phyloP scores from a whole-genome alignment of 2,888 invertebrate species.

The Mamestra brassicae region DNA sequence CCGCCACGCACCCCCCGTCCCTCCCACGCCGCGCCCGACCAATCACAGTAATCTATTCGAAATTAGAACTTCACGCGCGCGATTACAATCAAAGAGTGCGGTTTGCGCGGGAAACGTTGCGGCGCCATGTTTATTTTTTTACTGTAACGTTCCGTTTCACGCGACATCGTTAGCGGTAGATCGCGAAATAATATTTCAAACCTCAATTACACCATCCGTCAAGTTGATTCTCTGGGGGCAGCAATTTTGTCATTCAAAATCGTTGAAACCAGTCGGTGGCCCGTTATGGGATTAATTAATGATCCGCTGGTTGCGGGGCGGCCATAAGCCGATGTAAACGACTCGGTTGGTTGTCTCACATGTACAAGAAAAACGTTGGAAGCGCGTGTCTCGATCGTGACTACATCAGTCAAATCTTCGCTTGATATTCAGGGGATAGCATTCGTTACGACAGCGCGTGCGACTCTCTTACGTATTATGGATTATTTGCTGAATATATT shows the following conservation, averaged over 20 bases:
- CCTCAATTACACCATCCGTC: conserved; percentile 84
- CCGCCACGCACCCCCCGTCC: conserved; percentile 74
- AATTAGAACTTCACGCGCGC: conserved; percentile 83
- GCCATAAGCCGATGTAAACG: conserved; percentile 84
- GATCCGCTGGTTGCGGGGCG: conserved; percentile 71
- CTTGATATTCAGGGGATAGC: conserved; percentile 84
- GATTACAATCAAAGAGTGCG: conserved; percentile 75
- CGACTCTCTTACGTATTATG: conserved; percentile 74
- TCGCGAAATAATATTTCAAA: conserved; percentile 81
- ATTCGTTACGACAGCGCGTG: conserved; percentile 81
- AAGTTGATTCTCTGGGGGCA: conserved; percentile 74
- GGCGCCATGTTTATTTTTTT: conserved; percentile 72
- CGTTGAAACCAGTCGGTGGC: conserved; percentile 74
- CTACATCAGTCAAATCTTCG: conserved; percentile 87
- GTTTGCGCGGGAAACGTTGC: conserved; percentile 73
- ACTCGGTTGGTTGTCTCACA: conserved; percentile 71
- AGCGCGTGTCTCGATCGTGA: conserved; percentile 84
- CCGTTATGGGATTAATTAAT: conserved; percentile 86
- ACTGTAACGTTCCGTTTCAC: conserved; percentile 67
- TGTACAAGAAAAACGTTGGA: conserved; percentile 81
- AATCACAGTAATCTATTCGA: conserved; percentile 84
- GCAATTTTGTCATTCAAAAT: conserved; percentile 86
- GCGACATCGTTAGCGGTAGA: conserved; percentile 75
- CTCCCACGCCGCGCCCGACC: conserved; percentile 72
- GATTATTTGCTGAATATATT: conserved; percentile 76